These are phyloP conservation scores for Brachyptera putata DNA, from an alignment of 2,888 invertebrate genomes.

Conservation along the genomic window DNA sequence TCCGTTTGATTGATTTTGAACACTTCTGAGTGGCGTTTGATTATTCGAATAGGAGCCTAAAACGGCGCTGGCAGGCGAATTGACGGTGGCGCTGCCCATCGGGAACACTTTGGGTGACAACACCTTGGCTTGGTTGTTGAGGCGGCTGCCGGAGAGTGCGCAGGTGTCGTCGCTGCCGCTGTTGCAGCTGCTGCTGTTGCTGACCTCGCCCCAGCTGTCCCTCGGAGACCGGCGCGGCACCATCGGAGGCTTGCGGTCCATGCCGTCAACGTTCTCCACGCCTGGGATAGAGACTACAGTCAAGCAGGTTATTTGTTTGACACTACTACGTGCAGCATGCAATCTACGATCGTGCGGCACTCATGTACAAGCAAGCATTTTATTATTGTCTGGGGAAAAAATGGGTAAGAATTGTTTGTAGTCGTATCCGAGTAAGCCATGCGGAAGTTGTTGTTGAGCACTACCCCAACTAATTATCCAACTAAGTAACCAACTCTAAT, in stretches of 20 bases:
- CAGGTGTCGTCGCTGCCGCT: constrained; percentile 42
- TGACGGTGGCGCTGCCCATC: constrained; percentile 70
- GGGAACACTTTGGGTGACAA: constrained; percentile 77
- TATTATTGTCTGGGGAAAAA: not conserved
- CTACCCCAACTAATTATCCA: no score
- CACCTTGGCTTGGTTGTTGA: constrained; percentile 36
- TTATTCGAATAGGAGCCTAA: no score
- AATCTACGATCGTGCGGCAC: not conserved
- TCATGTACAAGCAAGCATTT: not conserved
- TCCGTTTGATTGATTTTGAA: constrained; percentile 11
- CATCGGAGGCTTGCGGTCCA: constrained; percentile 57
- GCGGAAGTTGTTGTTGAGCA: no score
- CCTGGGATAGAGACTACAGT: constrained; percentile 18
- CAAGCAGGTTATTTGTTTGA: not conserved
- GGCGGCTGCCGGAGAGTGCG: constrained; percentile 43
- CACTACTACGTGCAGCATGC: not conserved
- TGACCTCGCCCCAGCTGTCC: constrained; percentile 48
- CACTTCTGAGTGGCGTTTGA: constrained; percentile 32
- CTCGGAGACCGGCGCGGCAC: constrained; percentile 57
- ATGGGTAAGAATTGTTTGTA: not conserved
- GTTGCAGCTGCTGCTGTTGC: constrained; percentile 44
- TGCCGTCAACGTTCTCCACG: constrained; percentile 14
- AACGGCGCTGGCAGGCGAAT: constrained; percentile 77
- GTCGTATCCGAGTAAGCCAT: no score
- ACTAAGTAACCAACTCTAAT: no score